Evolutionary conservation across 2,113 vertebrate genomes (phyloP).

Genomic region (Atrichornis clamosus): DNA sequence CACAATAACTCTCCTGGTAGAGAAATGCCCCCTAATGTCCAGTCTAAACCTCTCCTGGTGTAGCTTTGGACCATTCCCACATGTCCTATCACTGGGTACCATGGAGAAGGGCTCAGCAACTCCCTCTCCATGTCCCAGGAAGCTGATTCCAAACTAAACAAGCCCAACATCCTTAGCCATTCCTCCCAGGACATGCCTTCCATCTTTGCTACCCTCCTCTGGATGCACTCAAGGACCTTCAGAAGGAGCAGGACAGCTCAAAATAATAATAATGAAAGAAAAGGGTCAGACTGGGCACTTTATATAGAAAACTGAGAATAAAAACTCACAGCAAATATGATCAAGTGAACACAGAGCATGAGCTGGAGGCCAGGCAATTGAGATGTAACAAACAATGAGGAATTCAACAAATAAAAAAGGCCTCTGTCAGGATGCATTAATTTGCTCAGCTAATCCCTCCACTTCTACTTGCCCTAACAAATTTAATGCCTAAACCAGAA

Average conservation of each 20-base stretch:
- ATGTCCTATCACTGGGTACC: not conserved
- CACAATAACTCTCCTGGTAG: not conserved
- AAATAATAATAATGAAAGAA: not conserved
- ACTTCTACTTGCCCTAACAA: not conserved
- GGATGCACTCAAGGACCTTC: not conserved
- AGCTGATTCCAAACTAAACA: not conserved
- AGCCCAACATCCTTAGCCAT: not conserved
- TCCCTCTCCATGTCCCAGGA: not conserved
- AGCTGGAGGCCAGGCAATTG: not conserved
- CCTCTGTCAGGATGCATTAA: not conserved
- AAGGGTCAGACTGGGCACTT: not conserved
- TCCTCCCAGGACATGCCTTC: not conserved
- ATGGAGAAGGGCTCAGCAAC: not conserved
- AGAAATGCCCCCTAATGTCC: not conserved
- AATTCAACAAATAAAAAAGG: not conserved
- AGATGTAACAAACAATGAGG: not conserved
- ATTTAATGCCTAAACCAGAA: not conserved
- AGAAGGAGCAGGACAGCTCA: not conserved
- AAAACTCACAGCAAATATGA: not conserved
- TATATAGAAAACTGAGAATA: not conserved
- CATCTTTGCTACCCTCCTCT: not conserved
- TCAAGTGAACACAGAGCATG: not conserved
- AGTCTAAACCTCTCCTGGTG: not conserved
- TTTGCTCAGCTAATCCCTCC: not conserved
- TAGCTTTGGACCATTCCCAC: not conserved